Base-by-base conservation (phyloP, 2,888 invertebrate genomes). In the Metellina segmentata region DNA sequence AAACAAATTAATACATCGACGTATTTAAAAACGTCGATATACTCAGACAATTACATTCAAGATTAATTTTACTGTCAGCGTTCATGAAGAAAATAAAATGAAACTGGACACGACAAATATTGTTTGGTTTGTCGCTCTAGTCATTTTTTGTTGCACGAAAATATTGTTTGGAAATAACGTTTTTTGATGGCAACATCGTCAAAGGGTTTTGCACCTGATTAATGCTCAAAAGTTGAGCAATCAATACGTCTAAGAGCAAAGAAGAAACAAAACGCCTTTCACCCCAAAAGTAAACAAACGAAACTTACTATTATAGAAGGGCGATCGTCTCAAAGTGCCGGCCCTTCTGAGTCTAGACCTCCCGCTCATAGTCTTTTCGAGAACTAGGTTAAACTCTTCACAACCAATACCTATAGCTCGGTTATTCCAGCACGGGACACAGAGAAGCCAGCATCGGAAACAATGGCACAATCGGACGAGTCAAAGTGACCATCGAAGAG, bases 251-350 rank as follows among this genome's bases (percentile, higher is more conserved):
- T 9, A 8, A 16, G 9, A 61, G 61, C 16, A 61, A 61, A 61
- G 13, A 61, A 61, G 13, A 61, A 61, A 61, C 61, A 82, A n/a
- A 13, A 82, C 11, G 7, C 9, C n/a, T 34, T 16, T 7, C n/a
- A 19, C 5, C 0, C 5, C 11, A 69, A 82, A 82, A 19, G 51
- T 74, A 77, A 72, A 74, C 61, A 89, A 75, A 69, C 16, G 77
- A 49, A 19, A 92, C 92, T 92, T 86, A 92, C 92, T 89, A 78
- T 92, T 89, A 79, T 92, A 92, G 53, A 92, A 92, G 52, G 74
- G 86, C 7, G 92, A 92, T 78, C 92, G 77, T 16, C 89, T 81
- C 20, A 92, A 79, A n/a, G 92, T 92, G 52, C 92, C 92, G 19
- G 89, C 89, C 48, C 92, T 81, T 34, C 92, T 72, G 8, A 92